Evolutionary conservation across 1,140 invertebrate genomes (phyloP).

Genomic region (Cepaea nemoralis): DNA sequence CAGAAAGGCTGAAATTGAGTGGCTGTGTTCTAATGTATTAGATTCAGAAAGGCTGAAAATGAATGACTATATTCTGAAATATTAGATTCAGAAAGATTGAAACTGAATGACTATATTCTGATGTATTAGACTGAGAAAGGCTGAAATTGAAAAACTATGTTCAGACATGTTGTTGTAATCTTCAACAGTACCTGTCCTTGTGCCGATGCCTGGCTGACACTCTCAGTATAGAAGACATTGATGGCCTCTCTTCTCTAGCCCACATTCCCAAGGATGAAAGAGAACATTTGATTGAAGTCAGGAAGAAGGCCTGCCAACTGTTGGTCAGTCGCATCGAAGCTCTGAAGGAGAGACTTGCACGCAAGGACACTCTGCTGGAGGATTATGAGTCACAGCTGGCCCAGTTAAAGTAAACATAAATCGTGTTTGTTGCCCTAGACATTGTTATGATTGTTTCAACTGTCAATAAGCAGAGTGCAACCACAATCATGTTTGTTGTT

Average conservation of each 20-base stretch:
- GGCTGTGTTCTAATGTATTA: too few species aligned
- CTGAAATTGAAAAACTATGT: too few species aligned
- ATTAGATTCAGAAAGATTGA: too few species aligned
- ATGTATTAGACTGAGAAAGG: too few species aligned
- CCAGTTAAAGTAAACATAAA: constrained; percentile 61
- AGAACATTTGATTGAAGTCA: constrained; percentile 55
- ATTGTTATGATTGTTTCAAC: too few species aligned
- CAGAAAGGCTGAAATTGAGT: too few species aligned
- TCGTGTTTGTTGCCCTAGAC: too few species aligned
- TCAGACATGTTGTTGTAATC: neutral
- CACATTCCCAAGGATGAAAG: constrained; percentile 70
- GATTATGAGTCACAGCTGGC: constrained; percentile 70
- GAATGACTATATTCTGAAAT: too few species aligned
- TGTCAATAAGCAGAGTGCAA: too few species aligned
- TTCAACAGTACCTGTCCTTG: constrained; percentile 63
- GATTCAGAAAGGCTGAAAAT: too few species aligned
- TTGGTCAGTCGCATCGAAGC: constrained; percentile 60
- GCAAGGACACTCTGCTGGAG: constrained; percentile 70
- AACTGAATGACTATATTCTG: too few species aligned
- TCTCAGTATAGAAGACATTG: constrained; percentile 62
- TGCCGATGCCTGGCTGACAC: constrained; percentile 60
- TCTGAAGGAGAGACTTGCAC: constrained; percentile 63
- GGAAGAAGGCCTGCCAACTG: constrained; percentile 59
- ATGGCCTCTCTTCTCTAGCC: constrained; percentile 66
- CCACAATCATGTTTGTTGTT: too few species aligned